Percentiles rank a stretch among this genome's conserved stretches.
These are phyloP conservation scores for Carcharodon carcharias DNA, from an alignment of 2,797 vertebrate genomes.

Conservation along the genomic window DNA sequence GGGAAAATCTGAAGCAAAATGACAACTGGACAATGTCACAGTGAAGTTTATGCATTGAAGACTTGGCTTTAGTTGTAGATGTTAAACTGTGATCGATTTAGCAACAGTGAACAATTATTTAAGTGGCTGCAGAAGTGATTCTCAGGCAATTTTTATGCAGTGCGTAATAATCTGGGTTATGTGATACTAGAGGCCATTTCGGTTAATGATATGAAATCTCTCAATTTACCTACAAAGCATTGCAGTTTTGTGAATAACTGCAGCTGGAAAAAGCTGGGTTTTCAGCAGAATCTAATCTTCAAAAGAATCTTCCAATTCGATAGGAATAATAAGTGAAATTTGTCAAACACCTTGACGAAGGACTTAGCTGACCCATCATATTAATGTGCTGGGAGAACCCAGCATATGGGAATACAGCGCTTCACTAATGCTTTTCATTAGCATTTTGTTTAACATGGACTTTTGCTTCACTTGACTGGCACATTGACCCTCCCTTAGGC, in stretches of 20 bases:
- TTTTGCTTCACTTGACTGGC: neutral
- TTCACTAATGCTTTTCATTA: slow-evolving; percentile 12
- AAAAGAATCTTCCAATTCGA: neutral
- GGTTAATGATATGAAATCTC: neutral
- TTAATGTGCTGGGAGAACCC: neutral
- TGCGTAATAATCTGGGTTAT: neutral
- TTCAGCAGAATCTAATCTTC: neutral
- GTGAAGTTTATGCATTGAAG: neutral
- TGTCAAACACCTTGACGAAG: neutral
- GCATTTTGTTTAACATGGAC: slow-evolving; percentile 17
- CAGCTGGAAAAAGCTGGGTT: neutral
- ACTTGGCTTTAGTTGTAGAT: neutral
- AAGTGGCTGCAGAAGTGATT: neutral
- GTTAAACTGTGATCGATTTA: neutral
- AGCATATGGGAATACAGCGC: neutral
- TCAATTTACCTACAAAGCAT: neutral
- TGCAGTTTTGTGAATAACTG: neutral
- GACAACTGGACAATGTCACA: no score
- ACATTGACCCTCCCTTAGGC: neutral
- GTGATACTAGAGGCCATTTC: neutral
- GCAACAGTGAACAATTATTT: neutral
- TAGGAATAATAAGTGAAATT: neutral
- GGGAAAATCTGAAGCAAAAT: no score
- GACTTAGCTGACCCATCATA: neutral
- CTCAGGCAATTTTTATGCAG: neutral